Conservation (phyloP, 2,797 vertebrate genomes). For the Orestias chungarensis region DNA sequence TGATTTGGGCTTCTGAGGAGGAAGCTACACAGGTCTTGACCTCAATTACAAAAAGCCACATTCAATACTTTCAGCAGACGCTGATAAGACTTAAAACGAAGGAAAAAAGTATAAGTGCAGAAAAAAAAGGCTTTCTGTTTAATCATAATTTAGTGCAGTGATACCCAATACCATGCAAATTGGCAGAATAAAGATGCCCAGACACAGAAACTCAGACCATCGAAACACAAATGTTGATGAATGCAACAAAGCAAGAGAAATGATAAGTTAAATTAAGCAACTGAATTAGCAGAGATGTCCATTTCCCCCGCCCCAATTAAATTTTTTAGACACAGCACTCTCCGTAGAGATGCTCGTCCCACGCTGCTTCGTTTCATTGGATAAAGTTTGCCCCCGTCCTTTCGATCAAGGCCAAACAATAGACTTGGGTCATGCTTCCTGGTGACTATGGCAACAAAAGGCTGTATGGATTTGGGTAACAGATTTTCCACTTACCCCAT, state of each 20-base stretch:
- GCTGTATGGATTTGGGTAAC: constrained; percentile 48
- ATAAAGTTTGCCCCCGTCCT: constrained; percentile 48
- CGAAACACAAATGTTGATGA: constrained; percentile 19
- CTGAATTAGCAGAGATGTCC: too few species aligned
- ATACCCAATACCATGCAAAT: constrained; percentile 12
- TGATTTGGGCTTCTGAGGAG: constrained; percentile 22
- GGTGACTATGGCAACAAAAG: constrained; percentile 77
- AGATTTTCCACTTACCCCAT: constrained; percentile 92
- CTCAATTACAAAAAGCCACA: constrained; percentile 19
- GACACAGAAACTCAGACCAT: constrained; percentile 17
- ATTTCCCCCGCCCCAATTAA: constrained; percentile 1
- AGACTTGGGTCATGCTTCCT: constrained; percentile 70
- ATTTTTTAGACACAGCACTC: constrained; percentile 33
- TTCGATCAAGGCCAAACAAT: constrained; percentile 73
- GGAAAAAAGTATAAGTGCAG: background rate
- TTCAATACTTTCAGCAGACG: constrained; percentile 14
- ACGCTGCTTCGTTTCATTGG: constrained; percentile 48
- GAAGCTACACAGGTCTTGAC: constrained; percentile 25
- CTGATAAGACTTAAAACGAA: constrained; percentile 8
- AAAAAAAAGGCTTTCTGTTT: background rate
- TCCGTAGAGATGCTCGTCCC: constrained; percentile 38
- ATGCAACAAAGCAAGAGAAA: constrained; percentile 29
- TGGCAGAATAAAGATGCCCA: constrained; percentile 16
- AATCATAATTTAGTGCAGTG: background rate
- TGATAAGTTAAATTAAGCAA: constrained; percentile 6